These are phyloP conservation scores for Lucinisca nassula DNA, from an alignment of 2,888 invertebrate genomes.

Conservation along the genomic window DNA sequence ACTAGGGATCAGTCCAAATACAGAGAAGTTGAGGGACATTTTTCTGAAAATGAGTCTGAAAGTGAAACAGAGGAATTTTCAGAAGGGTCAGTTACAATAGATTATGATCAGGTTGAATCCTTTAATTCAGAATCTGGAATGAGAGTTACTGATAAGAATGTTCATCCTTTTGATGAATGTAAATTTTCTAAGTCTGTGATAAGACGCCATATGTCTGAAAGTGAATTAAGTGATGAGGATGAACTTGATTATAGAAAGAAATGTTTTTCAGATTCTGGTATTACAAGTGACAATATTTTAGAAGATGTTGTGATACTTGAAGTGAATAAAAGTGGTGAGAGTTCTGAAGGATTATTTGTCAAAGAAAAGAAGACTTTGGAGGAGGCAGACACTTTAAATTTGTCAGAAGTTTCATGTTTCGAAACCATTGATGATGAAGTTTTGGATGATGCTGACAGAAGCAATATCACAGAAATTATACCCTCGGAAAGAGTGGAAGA, in stretches of 20 bases:
- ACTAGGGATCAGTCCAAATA: not conserved
- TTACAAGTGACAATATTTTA: not conserved
- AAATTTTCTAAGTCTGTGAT: conserved; percentile 27
- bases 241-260: conserved; percentile 9
- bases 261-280: conserved; percentile 53
- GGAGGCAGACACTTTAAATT: not conserved
- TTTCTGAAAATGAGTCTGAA: conserved; percentile 42
- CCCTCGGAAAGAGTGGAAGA: not conserved
- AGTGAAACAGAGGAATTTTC: not conserved
- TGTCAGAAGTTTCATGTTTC: not conserved
- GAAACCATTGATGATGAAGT: not conserved
- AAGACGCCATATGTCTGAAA: conserved; percentile 50
- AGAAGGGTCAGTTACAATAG: not conserved
- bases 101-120: conserved; percentile 12
- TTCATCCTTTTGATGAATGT: conserved; percentile 37
- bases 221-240: conserved; percentile 41
- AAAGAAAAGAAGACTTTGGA: conserved; percentile 16
- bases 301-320: not conserved
- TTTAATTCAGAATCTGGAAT: not conserved
- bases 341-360: conserved; percentile 59
- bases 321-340: not conserved
- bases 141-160: conserved; percentile 25
- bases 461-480: not conserved
- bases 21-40: conserved; percentile 40
- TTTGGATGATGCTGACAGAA: not conserved